A percentile compares a stretch with the other conserved stretches of the same genome.
Evolutionary conservation across 2,113 vertebrate genomes (phyloP).

Genomic region (Pelmatolapia mariae): DNA sequence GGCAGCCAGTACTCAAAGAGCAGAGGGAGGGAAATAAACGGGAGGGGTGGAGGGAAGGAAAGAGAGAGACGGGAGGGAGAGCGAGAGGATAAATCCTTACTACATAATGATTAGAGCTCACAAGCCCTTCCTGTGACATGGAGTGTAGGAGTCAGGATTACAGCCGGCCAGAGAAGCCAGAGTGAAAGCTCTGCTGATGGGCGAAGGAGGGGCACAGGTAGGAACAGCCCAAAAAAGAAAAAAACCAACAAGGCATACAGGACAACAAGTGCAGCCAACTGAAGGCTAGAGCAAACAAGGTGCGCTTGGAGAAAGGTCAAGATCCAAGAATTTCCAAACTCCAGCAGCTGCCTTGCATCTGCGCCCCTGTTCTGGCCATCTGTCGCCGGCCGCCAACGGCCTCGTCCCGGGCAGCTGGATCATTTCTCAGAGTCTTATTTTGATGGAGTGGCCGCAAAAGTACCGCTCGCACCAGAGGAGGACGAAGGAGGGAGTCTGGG

Average conservation of each 20-base stretch:
- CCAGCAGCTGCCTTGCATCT: slow-evolving; percentile 26
- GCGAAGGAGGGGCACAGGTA: slow-evolving; percentile 23
- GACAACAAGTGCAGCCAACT: slow-evolving; percentile 9
- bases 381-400: not conserved
- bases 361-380: slow-evolving; percentile 15
- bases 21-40: slow-evolving; percentile 33
- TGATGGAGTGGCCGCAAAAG: slow-evolving; percentile 36
- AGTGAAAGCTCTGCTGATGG: slow-evolving; percentile 25
- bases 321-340: slow-evolving; percentile 11
- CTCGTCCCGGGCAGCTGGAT: slow-evolving; percentile 22
- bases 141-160: slow-evolving; percentile 66
- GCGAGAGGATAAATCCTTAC: slow-evolving; percentile 62
- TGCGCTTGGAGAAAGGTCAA: not conserved
- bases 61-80: slow-evolving; percentile 18
- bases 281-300: not conserved
- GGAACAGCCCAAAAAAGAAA: not conserved
- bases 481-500: not conserved
- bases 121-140: slow-evolving; percentile 70
- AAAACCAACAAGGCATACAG: not conserved
- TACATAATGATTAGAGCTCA: slow-evolving; percentile 75
- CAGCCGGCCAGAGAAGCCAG: slow-evolving; percentile 34
- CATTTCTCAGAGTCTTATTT: not conserved
- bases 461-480: not conserved
- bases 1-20: not conserved
- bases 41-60: slow-evolving; percentile 18